phyloP scores from a whole-genome alignment of 1,140 invertebrate genomes.

The Drosophila malerkotliana region DNA sequence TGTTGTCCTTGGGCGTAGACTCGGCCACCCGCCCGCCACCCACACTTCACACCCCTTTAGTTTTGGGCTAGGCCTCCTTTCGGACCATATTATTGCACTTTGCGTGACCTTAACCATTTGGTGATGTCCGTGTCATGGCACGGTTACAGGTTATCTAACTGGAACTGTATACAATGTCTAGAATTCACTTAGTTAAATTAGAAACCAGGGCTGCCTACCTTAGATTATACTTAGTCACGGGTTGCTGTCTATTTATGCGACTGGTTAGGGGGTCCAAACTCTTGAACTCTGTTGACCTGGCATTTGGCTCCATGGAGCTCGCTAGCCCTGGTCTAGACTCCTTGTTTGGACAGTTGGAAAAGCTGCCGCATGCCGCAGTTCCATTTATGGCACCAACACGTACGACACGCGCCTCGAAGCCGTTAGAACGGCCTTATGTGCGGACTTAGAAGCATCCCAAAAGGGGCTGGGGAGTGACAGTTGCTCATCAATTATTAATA shows the following conservation, averaged over 20 bases:
- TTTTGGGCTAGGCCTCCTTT: conserved; percentile 28
- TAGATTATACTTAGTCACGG: conserved; percentile 11
- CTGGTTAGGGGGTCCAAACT: not conserved
- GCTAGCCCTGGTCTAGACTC: conserved; percentile 37
- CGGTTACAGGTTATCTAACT: conserved; percentile 38
- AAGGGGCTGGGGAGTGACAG: conserved; percentile 12
- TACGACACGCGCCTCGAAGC: conserved; percentile 42
- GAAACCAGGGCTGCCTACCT: conserved; percentile 34
- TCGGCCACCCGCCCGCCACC: not conserved
- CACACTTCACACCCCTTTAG: not conserved
- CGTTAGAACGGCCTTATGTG: conserved; percentile 57
- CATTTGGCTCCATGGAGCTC: not conserved
- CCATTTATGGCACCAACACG: conserved; percentile 65
- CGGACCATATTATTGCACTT: conserved; percentile 53
- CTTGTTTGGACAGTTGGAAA: conserved; percentile 59
- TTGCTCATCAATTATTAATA: conserved; percentile 42
- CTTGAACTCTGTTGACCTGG: conserved; percentile 31
- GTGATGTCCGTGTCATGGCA: conserved; percentile 42
- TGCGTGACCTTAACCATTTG: conserved; percentile 71
- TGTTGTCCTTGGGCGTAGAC: conserved; percentile 58
- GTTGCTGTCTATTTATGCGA: not conserved
- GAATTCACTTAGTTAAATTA: conserved; percentile 68
- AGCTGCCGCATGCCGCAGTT: conserved; percentile 22
- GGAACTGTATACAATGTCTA: conserved; percentile 19
- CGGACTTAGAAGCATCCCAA: conserved; percentile 20